Conservation (phyloP, 2,888 invertebrate species). For the Hirtodrosophila trivittata region DNA sequence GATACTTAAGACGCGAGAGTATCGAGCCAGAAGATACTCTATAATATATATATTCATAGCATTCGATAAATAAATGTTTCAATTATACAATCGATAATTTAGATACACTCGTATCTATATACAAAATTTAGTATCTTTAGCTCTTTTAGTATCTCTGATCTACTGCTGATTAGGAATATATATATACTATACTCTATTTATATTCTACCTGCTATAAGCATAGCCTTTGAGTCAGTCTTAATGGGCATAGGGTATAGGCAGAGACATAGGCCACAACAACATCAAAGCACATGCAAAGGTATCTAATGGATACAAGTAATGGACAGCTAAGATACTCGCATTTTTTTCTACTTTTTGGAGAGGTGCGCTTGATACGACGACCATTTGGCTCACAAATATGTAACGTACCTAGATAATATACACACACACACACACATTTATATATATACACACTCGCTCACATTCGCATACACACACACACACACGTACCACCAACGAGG, state of each 20-base stretch:
- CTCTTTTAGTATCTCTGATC: no score
- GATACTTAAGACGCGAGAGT: conserved; percentile 14
- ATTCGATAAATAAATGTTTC: no score
- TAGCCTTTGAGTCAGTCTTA: no score
- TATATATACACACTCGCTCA: conserved; percentile 17
- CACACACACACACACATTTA: conserved; percentile 28
- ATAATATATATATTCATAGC: no score
- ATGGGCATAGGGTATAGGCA: not conserved
- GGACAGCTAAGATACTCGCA: conserved; percentile 45
- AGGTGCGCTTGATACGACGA: conserved; percentile 29
- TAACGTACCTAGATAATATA: conserved; percentile 47
- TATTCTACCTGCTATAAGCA: no score
- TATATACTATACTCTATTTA: no score
- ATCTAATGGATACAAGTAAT: conserved; percentile 70
- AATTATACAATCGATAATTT: no score
- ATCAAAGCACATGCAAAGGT: conserved; percentile 56
- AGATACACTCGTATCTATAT: no score
- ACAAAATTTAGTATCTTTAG: no score
- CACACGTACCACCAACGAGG: conserved; percentile 52
- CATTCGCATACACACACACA: conserved; percentile 11
- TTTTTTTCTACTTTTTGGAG: conserved; percentile 33
- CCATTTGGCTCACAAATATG: conserved; percentile 12
- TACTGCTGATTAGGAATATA: no score
- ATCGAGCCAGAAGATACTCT: not conserved
- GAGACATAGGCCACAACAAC: conserved; percentile 27